phyloP scores from a whole-genome alignment of 2,888 invertebrate species.

The Leptinotarsa peninsularis region DNA sequence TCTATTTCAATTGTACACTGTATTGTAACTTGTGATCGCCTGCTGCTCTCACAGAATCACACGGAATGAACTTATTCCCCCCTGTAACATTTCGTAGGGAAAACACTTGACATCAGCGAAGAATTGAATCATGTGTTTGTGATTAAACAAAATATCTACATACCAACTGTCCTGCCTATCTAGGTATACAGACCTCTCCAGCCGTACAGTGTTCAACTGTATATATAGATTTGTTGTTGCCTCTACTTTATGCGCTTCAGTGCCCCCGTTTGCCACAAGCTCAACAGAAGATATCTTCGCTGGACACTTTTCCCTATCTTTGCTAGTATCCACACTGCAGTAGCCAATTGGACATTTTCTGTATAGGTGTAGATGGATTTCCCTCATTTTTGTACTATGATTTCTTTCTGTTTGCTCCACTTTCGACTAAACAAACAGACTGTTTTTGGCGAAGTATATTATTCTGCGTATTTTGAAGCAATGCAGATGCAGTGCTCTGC shows the following conservation, averaged over 20 bases:
- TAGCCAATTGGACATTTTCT: not conserved
- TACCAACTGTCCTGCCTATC: not conserved
- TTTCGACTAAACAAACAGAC: conserved; percentile 9
- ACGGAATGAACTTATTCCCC: not conserved
- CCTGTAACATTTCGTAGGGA: not conserved
- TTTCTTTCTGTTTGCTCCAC: not conserved
- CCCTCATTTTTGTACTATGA: not conserved
- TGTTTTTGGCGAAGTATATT: conserved; percentile 1
- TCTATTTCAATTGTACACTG: not conserved
- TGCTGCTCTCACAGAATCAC: not conserved
- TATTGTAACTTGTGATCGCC: not conserved
- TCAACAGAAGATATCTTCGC: conserved; percentile 23
- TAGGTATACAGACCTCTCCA: not conserved
- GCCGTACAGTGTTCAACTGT: not conserved
- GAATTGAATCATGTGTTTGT: not conserved
- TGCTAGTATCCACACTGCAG: conserved; percentile 8
- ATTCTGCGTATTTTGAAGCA: not conserved
- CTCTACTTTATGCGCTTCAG: conserved; percentile 21
- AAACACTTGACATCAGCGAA: not conserved
- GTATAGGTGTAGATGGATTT: not conserved
- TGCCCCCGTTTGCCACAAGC: conserved; percentile 4
- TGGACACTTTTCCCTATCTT: conserved; percentile 22
- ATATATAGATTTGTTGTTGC: not conserved
- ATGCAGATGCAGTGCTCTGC: conserved; percentile 23
- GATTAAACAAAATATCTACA: not conserved